Percentiles rank a stretch among this genome's conserved stretches.
Conservation (phyloP, 2,113 vertebrate genomes). For the Chloropsis hardwickii region DNA sequence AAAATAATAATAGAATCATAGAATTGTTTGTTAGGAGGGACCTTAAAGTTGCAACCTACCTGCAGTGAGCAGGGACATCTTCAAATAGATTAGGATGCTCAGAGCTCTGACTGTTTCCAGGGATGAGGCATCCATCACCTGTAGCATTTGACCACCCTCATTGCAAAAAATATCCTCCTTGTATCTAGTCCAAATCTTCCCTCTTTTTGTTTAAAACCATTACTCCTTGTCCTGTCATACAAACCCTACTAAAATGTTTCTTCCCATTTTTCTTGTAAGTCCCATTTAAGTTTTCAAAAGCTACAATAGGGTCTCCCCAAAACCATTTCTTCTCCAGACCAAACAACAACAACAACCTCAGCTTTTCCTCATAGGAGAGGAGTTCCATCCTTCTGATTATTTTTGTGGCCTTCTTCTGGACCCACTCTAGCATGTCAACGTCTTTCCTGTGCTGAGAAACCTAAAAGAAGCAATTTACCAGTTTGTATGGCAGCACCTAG, state of each 20-base stretch:
- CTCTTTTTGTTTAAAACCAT: neutral
- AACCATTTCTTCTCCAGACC: neutral
- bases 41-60: neutral
- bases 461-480: neutral
- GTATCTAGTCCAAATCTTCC: neutral
- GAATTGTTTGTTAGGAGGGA: neutral
- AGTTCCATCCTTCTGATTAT: neutral
- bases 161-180: neutral
- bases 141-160: neutral
- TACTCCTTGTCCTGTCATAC: fast-evolving
- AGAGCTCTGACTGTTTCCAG: neutral
- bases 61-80: neutral
- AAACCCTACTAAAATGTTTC: neutral
- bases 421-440: fast-evolving
- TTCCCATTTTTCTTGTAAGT: neutral
- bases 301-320: neutral
- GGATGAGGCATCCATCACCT: neutral
- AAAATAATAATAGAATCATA: neutral
- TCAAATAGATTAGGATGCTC: neutral
- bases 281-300: neutral
- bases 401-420: neutral
- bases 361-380: neutral
- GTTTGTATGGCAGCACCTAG: neutral
- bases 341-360: neutral
- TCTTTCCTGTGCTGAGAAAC: neutral